phyloP scores from a whole-genome alignment of 2,113 vertebrate species.

The Gasterosteus nipponicus region DNA sequence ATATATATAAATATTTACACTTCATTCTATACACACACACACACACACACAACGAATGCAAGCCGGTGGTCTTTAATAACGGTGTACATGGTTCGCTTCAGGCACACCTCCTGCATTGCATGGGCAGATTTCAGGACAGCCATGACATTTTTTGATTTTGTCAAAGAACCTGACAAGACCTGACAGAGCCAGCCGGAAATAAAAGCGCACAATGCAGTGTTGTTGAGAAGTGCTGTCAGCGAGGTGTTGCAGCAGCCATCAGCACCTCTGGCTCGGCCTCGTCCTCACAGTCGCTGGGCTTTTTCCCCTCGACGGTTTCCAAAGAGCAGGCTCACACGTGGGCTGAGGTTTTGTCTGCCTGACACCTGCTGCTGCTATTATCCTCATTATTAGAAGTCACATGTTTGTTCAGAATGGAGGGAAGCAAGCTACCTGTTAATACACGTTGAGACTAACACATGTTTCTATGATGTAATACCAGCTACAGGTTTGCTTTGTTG shows the following conservation, averaged over 20 bases:
- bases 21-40: too few species aligned
- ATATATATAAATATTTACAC: too few species aligned
- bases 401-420: too few species aligned
- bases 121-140: background rate
- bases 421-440: background rate
- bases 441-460: background rate
- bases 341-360: background rate
- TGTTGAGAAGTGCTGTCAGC: slow-evolving; percentile 7
- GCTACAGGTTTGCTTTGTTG: background rate
- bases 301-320: background rate
- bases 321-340: too few species aligned
- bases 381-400: too few species aligned
- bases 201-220: slow-evolving; percentile 3
- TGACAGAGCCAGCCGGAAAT: background rate
- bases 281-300: background rate
- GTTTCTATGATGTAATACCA: background rate
- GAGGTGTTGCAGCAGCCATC: slow-evolving; percentile 32
- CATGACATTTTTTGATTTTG: background rate
- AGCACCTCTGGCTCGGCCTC: slow-evolving; percentile 20
- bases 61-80: too few species aligned
- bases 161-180: background rate
- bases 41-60: too few species aligned
- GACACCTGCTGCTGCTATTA: background rate
- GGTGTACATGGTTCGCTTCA: too few species aligned
- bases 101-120: too few species aligned